phyloP scores from a whole-genome alignment of 2,888 invertebrate genomes.

The Himalopsyche tibetana region DNA sequence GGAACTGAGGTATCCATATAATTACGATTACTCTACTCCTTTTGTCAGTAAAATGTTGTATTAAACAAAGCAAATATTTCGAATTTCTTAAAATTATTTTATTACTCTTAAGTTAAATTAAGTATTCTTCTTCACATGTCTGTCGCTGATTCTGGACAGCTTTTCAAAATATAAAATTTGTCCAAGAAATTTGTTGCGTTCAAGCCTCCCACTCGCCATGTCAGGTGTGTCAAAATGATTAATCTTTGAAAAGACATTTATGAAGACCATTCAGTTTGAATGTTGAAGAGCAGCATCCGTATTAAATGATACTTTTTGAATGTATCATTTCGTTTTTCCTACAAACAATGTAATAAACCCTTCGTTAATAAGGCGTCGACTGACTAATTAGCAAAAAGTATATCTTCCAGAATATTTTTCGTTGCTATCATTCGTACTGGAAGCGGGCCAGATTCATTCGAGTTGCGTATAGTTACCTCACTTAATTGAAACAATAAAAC shows the following conservation, averaged over 20 bases:
- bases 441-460: conserved; percentile 41
- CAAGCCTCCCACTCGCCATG: conserved; percentile 6
- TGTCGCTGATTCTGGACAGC: not conserved
- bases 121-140: not conserved
- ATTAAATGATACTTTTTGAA: conserved; percentile 20
- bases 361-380: conserved; percentile 46
- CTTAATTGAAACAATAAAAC: conserved; percentile 47
- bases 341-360: conserved; percentile 36
- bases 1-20: no score
- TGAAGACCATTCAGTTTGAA: not conserved
- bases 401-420: not conserved
- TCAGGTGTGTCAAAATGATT: conserved; percentile 31
- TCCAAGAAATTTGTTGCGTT: conserved; percentile 19
- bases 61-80: no score
- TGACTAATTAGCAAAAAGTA: conserved; percentile 44
- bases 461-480: conserved; percentile 35
- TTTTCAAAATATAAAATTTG: conserved; percentile 17
- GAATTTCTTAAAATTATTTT: no score
- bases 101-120: no score
- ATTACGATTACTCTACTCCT: no score
- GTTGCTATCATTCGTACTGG: conserved; percentile 1
- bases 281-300: not conserved
- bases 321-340: not conserved
- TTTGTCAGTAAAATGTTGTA: no score
- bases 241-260: conserved; percentile 20